Conservation (phyloP, 2,113 vertebrate species). For the Neolamprologus brichardi region DNA sequence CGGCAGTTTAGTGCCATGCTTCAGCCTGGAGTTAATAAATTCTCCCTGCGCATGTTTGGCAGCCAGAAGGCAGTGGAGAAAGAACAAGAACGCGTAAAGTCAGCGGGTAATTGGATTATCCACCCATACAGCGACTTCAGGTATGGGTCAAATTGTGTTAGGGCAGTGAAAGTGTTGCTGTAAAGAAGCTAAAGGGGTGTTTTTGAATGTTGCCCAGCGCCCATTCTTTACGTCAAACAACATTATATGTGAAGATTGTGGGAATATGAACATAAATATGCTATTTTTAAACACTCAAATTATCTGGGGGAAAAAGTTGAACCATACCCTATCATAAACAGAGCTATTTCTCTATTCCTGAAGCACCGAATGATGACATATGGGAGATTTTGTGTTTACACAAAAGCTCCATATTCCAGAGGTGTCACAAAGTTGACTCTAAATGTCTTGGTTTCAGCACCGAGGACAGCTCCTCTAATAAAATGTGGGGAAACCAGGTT, state of each 20-base stretch:
- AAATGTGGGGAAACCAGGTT: background rate
- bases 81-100: constrained; percentile 92
- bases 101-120: constrained; percentile 96
- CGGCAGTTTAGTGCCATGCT: constrained; percentile 92
- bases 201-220: background rate
- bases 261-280: background rate
- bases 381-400: background rate
- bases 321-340: background rate
- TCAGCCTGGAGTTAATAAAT: constrained; percentile 96
- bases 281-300: accelerated
- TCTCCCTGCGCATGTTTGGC: constrained; percentile 98
- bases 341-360: background rate
- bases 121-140: constrained; percentile 97
- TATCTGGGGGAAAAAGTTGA: accelerated
- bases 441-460: constrained; percentile 46
- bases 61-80: constrained; percentile 95
- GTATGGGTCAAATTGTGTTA: constrained; percentile 50
- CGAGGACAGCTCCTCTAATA: constrained; percentile 41
- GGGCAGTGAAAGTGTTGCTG: background rate
- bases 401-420: background rate
- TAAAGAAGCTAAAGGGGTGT: background rate
- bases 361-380: accelerated
- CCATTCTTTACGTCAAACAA: background rate
- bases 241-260: background rate
- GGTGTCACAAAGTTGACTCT: background rate